Percentiles rank a stretch among this genome's conserved stretches.
Conservation (phyloP, 2,888 invertebrate genomes). For the Taenaris catops region DNA sequence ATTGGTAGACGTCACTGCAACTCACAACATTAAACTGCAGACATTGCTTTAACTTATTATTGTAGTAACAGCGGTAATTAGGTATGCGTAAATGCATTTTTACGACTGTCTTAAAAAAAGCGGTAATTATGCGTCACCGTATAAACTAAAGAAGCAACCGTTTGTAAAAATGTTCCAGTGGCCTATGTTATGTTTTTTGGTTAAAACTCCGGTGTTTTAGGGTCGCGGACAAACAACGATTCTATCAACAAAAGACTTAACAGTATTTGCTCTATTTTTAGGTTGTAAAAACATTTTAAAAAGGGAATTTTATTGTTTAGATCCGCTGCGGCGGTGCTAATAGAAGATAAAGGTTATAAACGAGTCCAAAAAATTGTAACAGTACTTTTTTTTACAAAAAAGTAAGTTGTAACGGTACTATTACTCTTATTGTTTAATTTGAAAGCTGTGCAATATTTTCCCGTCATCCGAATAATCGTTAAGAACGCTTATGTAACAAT, state of each 20-base stretch:
- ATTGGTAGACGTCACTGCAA: too few relatives aligned
- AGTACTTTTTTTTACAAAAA: slow-evolving; percentile 34
- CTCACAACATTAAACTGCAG: too few relatives aligned
- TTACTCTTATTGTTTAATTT: not conserved
- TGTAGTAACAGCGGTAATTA: too few relatives aligned
- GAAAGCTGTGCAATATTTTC: too few relatives aligned
- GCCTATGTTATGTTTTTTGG: not conserved
- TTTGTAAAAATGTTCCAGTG: not conserved
- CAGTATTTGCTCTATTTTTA: slow-evolving; percentile 17
- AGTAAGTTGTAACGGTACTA: slow-evolving; percentile 14
- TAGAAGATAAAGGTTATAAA: slow-evolving; percentile 18
- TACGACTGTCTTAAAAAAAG: too few relatives aligned
- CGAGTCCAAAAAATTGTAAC: slow-evolving; percentile 56
- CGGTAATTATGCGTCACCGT: too few relatives aligned
- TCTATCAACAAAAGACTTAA: slow-evolving; percentile 7
- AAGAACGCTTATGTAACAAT: too few relatives aligned
- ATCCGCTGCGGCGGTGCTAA: slow-evolving; percentile 1
- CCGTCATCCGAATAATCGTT: too few relatives aligned
- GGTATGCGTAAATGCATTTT: too few relatives aligned
- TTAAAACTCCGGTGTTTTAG: slow-evolving; percentile 1
- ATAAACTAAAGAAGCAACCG: too few relatives aligned
- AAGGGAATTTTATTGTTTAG: slow-evolving; percentile 14
- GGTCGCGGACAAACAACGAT: slow-evolving; percentile 1
- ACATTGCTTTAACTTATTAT: too few relatives aligned
- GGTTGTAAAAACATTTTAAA: slow-evolving; percentile 18